These are phyloP conservation scores for Sesamia nonagrioides DNA, from an alignment of 1,140 invertebrate genomes.

Conservation along the genomic window DNA sequence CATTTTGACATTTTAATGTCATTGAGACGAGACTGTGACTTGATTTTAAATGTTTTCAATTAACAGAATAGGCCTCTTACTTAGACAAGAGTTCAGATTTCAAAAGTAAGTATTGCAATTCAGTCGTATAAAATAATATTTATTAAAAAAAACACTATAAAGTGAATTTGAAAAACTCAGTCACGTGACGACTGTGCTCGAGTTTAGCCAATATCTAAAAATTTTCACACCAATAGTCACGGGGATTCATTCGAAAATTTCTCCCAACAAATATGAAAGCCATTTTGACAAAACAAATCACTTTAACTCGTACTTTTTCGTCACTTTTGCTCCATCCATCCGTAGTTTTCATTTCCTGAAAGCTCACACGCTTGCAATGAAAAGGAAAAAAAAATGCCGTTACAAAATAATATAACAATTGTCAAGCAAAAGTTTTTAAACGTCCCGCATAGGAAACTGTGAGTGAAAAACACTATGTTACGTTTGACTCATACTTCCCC, in stretches of 20 bases:
- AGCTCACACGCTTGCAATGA: background rate
- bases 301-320: background rate
- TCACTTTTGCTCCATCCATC: background rate
- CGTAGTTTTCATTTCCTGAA: background rate
- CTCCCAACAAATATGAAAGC: background rate
- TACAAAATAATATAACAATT: background rate
- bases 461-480: conserved; percentile 34
- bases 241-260: background rate
- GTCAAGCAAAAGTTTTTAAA: background rate
- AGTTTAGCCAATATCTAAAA: background rate
- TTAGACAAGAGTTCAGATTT: background rate
- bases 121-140: background rate
- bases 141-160: background rate
- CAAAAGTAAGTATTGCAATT: background rate
- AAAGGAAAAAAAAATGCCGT: background rate
- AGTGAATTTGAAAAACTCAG: background rate
- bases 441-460: conserved; percentile 3
- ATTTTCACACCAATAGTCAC: background rate
- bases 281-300: conserved; percentile 5
- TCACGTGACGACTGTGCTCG: background rate
- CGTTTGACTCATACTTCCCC: conserved; percentile 37
- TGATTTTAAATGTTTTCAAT: too few relatives aligned
- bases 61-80: too few relatives aligned
- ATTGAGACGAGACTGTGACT: too few relatives aligned
- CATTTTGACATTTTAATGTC: too few relatives aligned